Evolutionary conservation across 1,140 invertebrate genomes (phyloP).

Genomic region (Gryllus bimaculatus): DNA sequence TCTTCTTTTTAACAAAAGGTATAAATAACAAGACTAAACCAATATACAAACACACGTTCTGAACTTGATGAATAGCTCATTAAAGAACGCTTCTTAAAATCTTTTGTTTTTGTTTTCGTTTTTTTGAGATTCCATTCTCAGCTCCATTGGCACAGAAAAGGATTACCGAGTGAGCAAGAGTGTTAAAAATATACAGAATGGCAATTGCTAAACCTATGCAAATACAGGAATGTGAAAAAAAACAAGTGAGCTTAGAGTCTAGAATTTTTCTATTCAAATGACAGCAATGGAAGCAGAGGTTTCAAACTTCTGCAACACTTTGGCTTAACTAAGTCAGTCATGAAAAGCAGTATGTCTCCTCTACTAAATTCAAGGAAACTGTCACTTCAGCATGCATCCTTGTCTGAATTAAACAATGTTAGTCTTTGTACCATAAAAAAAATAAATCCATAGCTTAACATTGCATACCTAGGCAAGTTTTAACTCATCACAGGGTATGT

Average conservation of each 20-base stretch:
- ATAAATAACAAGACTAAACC: background rate
- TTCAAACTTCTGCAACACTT: background rate
- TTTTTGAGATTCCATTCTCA: background rate
- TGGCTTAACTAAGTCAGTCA: constrained; percentile 4
- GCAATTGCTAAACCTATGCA: background rate
- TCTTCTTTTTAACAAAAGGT: background rate
- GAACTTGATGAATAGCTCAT: background rate
- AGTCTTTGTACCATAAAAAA: constrained; percentile 1
- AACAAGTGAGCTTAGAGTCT: background rate
- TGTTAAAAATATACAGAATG: background rate
- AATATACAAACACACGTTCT: background rate
- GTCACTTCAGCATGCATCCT: background rate
- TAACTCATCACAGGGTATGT: background rate
- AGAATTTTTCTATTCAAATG: background rate
- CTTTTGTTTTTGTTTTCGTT: background rate
- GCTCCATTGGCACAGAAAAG: background rate
- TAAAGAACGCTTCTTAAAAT: background rate
- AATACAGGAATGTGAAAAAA: background rate
- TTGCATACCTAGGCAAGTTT: background rate
- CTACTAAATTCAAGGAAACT: background rate
- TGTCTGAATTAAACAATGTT: background rate
- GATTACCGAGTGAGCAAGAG: background rate
- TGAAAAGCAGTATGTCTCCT: background rate
- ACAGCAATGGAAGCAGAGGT: background rate
- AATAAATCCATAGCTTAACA: background rate